Conservation (phyloP, 30 jellyfish, hydroid and myxozoan species). For the Euphysa ruthae region DNA sequence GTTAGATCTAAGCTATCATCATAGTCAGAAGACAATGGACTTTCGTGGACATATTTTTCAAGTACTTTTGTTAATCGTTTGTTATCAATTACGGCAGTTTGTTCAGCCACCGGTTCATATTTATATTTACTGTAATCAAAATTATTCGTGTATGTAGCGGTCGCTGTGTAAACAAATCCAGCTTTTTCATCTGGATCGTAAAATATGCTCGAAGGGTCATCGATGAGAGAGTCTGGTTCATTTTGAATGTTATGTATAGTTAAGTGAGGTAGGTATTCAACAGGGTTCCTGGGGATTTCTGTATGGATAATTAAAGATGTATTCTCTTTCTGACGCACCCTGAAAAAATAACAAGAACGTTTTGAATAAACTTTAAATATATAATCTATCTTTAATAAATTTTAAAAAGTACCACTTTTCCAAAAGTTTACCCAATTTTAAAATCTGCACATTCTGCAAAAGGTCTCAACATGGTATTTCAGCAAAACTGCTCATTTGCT, state of each 20-base stretch:
- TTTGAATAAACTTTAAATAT: too few relatives aligned
- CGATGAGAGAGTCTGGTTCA: slow-evolving; percentile 55
- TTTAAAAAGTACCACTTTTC: too few relatives aligned
- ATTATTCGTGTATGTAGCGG: slow-evolving; percentile 3
- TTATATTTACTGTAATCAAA: background rate
- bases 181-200: slow-evolving; percentile 95
- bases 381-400: too few relatives aligned
- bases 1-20: slow-evolving; percentile 91
- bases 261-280: slow-evolving; percentile 46
- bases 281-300: slow-evolving; percentile 15
- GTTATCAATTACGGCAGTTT: slow-evolving; percentile 4
- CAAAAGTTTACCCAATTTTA: too few relatives aligned
- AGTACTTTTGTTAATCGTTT: slow-evolving; percentile 18
- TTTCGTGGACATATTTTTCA: slow-evolving; percentile 27
- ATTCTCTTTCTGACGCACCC: background rate
- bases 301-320: slow-evolving; percentile 11
- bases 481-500: too few relatives aligned
- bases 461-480: too few relatives aligned
- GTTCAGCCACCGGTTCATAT: slow-evolving; percentile 34
- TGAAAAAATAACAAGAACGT: background rate
- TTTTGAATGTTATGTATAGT: slow-evolving; percentile 78
- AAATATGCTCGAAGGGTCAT: slow-evolving; percentile 96
- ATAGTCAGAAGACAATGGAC: slow-evolving; percentile 51
- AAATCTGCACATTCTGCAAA: too few relatives aligned
- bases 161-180: slow-evolving; percentile 73